phyloP scores from a whole-genome alignment of 2,797 vertebrate genomes.

The Cyprinella venusta region DNA sequence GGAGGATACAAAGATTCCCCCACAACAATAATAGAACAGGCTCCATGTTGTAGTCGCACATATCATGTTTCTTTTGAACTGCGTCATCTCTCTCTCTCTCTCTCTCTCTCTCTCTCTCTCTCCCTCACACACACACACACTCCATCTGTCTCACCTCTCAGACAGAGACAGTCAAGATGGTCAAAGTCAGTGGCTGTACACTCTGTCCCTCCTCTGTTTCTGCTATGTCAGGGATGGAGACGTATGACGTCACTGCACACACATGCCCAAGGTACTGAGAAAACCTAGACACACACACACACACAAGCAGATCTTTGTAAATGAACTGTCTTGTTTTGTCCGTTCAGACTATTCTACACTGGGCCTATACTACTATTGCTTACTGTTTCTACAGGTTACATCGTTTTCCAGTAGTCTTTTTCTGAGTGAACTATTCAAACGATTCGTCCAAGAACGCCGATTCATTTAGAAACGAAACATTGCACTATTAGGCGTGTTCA shows the following conservation, averaged over 20 bases:
- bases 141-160: conserved; percentile 33
- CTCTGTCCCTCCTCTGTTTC: conserved; percentile 25
- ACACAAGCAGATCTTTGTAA: background rate
- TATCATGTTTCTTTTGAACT: conserved; percentile 53
- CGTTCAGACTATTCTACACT: background rate
- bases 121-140: background rate
- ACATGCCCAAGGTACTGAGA: background rate
- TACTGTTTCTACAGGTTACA: background rate
- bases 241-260: conserved; percentile 19
- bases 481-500: background rate
- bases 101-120: background rate
- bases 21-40: conserved; percentile 49
- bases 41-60: conserved; percentile 33
- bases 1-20: conserved; percentile 30
- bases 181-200: conserved; percentile 31
- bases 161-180: conserved; percentile 27
- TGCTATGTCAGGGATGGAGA: conserved; percentile 7
- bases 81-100: conserved; percentile 13
- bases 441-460: background rate
- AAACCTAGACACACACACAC: background rate
- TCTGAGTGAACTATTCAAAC: background rate
- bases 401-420: background rate
- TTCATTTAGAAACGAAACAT: background rate
- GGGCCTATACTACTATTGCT: background rate
- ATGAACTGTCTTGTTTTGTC: background rate